Conservation (phyloP, 2,797 vertebrate species). For the Trachurus trachurus region DNA sequence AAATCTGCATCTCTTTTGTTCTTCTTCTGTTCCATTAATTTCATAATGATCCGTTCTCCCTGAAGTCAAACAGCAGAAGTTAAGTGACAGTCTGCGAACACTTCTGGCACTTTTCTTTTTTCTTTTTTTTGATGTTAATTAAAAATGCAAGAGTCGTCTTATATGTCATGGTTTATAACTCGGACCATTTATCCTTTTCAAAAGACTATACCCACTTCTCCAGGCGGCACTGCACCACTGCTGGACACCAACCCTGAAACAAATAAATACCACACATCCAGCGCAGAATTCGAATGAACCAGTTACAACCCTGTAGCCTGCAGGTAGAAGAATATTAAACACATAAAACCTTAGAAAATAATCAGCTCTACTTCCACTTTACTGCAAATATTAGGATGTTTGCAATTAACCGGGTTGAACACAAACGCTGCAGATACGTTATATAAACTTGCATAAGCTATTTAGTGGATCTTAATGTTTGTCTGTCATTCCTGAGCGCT, state of each 20-base stretch:
- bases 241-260: background rate
- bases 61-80: background rate
- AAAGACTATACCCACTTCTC: background rate
- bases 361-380: background rate
- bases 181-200: background rate
- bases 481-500: constrained; percentile 5
- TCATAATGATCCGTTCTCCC: too few species aligned
- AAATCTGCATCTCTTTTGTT: background rate
- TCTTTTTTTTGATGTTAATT: too few species aligned
- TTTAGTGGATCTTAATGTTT: constrained; percentile 21
- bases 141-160: background rate
- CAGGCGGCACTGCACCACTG: too few species aligned
- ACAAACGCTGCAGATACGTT: too few species aligned
- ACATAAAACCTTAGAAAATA: background rate
- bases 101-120: too few species aligned
- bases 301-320: background rate
- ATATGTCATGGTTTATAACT: background rate
- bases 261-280: background rate
- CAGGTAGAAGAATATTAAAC: constrained; percentile 1
- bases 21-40: too few species aligned
- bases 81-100: background rate
- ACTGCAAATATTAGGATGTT: constrained; percentile 5
- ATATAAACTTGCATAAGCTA: constrained; percentile 28
- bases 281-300: background rate
- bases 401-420: constrained; percentile 9